Evolutionary conservation across 2,888 invertebrate species (phyloP).

Genomic region (Tinea pellionella): DNA sequence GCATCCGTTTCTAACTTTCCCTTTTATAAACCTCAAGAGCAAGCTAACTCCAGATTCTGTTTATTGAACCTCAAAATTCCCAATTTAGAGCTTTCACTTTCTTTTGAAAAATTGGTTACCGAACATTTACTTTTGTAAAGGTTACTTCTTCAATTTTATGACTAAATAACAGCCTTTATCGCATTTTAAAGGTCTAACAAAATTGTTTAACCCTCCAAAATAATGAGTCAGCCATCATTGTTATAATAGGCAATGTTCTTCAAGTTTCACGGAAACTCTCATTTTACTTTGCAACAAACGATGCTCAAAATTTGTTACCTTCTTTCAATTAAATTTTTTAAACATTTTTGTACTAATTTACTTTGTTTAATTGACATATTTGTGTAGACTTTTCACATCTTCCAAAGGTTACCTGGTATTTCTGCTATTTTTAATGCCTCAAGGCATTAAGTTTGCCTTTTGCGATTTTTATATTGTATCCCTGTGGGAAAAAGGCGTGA

Average conservation of each 20-base stretch:
- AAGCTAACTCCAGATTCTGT: not conserved
- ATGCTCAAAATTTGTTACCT: constrained; percentile 11
- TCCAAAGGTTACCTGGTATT: too few species aligned
- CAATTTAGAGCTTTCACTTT: not conserved
- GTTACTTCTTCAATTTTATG: not conserved
- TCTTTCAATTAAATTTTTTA: constrained; percentile 11
- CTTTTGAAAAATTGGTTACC: constrained; percentile 5
- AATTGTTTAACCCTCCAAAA: constrained; percentile 9
- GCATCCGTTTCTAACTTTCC: constrained; percentile 28
- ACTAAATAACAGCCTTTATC: constrained; percentile 7
- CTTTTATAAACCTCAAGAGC: constrained; percentile 21
- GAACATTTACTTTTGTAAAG: constrained; percentile 2
- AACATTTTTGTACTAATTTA: not conserved
- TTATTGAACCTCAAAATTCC: constrained; percentile 1
- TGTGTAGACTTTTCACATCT: not conserved
- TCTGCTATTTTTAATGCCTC: too few species aligned
- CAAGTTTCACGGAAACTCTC: constrained; percentile 30
- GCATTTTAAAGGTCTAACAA: constrained; percentile 8
- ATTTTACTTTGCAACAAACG: constrained; percentile 17
- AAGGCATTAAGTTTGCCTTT: too few species aligned
- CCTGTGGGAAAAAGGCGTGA: too few species aligned
- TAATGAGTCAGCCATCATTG: constrained; percentile 32
- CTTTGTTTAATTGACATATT: not conserved
- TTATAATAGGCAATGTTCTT: constrained; percentile 24
- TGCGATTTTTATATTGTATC: too few species aligned